A percentile compares a stretch with the other conserved stretches of the same genome.
These are phyloP conservation scores for Epizoanthus ramosus DNA, from an alignment of 92 coral and sea anemone genomes.

Conservation along the genomic window DNA sequence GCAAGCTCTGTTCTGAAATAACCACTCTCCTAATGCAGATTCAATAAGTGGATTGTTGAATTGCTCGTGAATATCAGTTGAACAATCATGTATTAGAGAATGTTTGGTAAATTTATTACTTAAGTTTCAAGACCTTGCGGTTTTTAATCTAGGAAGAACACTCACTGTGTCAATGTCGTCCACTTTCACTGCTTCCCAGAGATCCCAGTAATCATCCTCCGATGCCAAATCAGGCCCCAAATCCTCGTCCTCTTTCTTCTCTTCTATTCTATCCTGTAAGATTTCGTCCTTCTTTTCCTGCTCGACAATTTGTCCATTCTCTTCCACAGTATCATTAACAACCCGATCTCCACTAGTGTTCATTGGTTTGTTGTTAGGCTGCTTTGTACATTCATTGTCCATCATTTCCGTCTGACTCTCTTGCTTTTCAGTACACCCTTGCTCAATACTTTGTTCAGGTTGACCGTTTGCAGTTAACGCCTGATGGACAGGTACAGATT, in stretches of 20 bases:
- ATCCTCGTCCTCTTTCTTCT: conserved; percentile 12
- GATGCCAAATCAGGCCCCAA: conserved; percentile 70
- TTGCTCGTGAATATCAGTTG: no score
- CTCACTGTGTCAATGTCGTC: conserved; percentile 75
- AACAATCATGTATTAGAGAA: no score
- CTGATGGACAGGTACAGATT: neutral
- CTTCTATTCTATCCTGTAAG: conserved; percentile 17
- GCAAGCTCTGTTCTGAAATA: no score
- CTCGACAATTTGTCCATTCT: neutral
- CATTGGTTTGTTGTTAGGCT: neutral
- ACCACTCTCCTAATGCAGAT: no score
- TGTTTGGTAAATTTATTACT: no score
- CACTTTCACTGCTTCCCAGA: conserved; percentile 92
- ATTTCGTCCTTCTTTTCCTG: conserved; percentile 19
- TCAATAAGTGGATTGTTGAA: no score
- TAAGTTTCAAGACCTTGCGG: no score
- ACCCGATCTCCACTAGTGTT: neutral
- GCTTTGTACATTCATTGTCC: no score
- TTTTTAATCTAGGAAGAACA: neutral
- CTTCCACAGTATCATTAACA: neutral
- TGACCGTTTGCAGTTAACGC: neutral
- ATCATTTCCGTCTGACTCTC: no score
- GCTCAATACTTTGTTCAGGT: neutral
- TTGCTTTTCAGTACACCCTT: neutral
- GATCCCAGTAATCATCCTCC: conserved; percentile 89